phyloP scores from a whole-genome alignment of 1,140 invertebrate genomes.

The Scaptomyza graminum region DNA sequence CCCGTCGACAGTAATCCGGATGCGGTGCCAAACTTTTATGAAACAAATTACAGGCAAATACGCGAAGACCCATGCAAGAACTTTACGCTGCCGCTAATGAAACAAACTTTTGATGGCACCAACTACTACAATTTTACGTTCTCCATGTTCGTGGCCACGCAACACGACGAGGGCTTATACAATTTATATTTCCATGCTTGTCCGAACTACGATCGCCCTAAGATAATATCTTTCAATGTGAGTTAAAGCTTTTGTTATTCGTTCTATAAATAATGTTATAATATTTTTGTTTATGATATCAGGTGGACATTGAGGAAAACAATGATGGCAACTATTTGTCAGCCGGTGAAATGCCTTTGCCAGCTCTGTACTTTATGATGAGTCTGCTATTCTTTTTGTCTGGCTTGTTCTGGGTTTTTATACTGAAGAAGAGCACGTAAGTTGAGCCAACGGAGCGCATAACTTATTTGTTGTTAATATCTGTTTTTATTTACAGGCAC shows the following conservation, averaged over 20 bases:
- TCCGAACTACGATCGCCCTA: slow-evolving; percentile 86
- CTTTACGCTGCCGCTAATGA: slow-evolving; percentile 59
- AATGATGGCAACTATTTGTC: slow-evolving; percentile 96
- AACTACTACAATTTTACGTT: slow-evolving; percentile 86
- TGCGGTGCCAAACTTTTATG: slow-evolving; percentile 28
- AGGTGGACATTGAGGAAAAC: slow-evolving; percentile 93
- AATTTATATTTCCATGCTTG: slow-evolving; percentile 98
- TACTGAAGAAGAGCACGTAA: slow-evolving; percentile 93
- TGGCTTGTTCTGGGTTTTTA: slow-evolving; percentile 95
- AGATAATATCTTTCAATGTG: slow-evolving; percentile 84
- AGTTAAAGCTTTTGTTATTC: slow-evolving; percentile 35
- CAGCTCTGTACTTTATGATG: slow-evolving; percentile 96
- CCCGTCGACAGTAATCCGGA: slow-evolving; percentile 21
- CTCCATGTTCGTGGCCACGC: slow-evolving; percentile 90
- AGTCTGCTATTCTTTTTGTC: slow-evolving; percentile 95
- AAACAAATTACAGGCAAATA: slow-evolving; percentile 44
- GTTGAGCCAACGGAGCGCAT: background rate
- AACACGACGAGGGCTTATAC: slow-evolving; percentile 95
- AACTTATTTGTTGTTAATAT: background rate
- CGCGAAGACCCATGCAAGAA: slow-evolving; percentile 67
- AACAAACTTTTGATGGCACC: slow-evolving; percentile 36
- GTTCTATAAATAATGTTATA: background rate
- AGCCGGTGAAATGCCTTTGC: slow-evolving; percentile 98
- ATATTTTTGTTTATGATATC: slow-evolving; percentile 3
- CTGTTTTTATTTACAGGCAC: slow-evolving; percentile 85